These are phyloP conservation scores for Paramuricea clavata DNA, from an alignment of 92 coral and sea anemone genomes.

Conservation along the genomic window DNA sequence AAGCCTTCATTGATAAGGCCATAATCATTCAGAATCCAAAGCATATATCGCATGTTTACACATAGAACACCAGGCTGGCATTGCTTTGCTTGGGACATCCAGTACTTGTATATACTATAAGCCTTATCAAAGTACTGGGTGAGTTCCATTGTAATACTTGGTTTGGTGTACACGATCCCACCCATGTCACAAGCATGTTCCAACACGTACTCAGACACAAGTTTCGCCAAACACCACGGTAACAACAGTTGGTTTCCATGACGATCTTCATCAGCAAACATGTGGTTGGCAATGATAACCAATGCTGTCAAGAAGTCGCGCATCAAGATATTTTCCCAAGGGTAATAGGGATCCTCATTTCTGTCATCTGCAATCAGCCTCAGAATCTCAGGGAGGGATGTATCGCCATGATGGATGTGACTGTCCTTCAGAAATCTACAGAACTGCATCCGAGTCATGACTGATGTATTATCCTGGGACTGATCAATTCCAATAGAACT, in stretches of 20 bases:
- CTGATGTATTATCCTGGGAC: conserved; percentile 93
- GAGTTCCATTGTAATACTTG: conserved; percentile 77
- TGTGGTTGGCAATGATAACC: conserved; percentile 82
- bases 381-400: conserved; percentile 82
- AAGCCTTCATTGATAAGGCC: conserved; percentile 77
- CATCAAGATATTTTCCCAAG: conserved; percentile 83
- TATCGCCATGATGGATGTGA: conserved; percentile 79
- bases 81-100: conserved; percentile 59
- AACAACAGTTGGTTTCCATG: conserved; percentile 67
- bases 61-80: conserved; percentile 79
- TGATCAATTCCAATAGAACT: conserved; percentile 83
- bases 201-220: conserved; percentile 81
- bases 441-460: conserved; percentile 87
- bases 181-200: conserved; percentile 78
- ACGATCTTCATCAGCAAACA: conserved; percentile 70
- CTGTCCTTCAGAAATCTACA: conserved; percentile 97
- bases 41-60: conserved; percentile 85
- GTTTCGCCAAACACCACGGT: conserved; percentile 88
- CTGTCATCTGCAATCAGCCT: conserved; percentile 73
- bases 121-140: conserved; percentile 74
- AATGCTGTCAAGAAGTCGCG: conserved; percentile 92
- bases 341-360: conserved; percentile 74
- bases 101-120: conserved; percentile 76
- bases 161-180: conserved; percentile 78
- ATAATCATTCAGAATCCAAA: conserved; percentile 85